These are phyloP conservation scores for Rafetus swinhoei DNA, from an alignment of 2,113 vertebrate genomes.

Conservation along the genomic window DNA sequence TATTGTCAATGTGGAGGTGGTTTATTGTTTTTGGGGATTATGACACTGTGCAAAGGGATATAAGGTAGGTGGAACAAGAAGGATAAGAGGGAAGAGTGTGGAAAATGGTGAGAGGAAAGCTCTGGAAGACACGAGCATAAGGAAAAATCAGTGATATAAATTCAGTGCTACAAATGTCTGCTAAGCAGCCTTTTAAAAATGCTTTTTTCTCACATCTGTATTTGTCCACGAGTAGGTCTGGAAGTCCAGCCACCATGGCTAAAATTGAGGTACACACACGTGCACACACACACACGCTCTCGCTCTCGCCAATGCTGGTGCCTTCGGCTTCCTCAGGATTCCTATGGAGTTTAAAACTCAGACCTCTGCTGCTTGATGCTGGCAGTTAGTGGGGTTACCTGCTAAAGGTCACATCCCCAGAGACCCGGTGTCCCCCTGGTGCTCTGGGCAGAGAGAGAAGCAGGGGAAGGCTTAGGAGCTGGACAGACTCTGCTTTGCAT, in stretches of 20 bases:
- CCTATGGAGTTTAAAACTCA: rapidly evolving
- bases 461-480: neutral
- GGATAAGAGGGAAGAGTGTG: neutral
- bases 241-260: neutral
- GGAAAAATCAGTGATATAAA: rapidly evolving
- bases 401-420: neutral
- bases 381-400: rapidly evolving
- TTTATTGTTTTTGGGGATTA: neutral
- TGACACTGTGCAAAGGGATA: neutral
- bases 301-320: rapidly evolving
- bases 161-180: neutral
- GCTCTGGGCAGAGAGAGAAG: neutral
- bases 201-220: neutral
- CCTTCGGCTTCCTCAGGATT: rapidly evolving
- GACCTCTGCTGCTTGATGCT: rapidly evolving
- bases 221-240: neutral
- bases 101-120: neutral
- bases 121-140: neutral
- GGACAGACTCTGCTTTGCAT: neutral
- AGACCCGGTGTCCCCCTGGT: neutral
- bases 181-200: neutral
- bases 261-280: neutral
- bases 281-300: too few species aligned
- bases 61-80: neutral
- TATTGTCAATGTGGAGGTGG: neutral